phyloP scores from a whole-genome alignment of 2,797 vertebrate species.

The Craterocephalus amniculus region DNA sequence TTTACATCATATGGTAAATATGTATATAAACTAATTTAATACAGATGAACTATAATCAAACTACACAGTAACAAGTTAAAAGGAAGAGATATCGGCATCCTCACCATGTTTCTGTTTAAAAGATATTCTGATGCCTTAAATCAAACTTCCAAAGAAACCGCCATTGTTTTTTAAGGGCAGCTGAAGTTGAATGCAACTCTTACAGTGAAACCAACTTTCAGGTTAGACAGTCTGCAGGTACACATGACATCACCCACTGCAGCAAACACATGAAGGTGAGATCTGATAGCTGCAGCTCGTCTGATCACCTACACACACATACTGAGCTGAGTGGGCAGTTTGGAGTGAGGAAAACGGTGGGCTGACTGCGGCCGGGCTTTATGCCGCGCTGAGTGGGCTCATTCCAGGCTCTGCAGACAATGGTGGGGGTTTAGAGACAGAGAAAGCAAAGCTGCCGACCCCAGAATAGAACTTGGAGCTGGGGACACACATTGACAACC shows the following conservation, averaged over 20 bases:
- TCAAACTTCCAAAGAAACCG: conserved; percentile 18
- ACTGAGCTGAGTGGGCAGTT: conserved; percentile 83
- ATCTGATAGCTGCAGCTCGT: conserved; percentile 45
- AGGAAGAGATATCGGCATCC: not conserved
- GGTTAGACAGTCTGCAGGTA: conserved; percentile 45
- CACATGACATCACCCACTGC: conserved; percentile 40
- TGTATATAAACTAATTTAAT: not conserved
- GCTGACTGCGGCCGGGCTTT: conserved; percentile 79
- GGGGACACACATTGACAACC: conserved; percentile 35
- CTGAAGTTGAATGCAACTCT: not conserved
- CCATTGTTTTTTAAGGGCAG: conserved; percentile 25
- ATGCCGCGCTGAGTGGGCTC: conserved; percentile 84
- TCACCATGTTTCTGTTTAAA: not conserved
- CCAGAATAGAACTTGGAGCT: conserved; percentile 63
- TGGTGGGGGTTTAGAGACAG: conserved; percentile 79
- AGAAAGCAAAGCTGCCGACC: conserved; percentile 70
- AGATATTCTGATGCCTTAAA: conserved; percentile 9
- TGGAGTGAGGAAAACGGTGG: conserved; percentile 69
- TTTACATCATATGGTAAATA: conserved; percentile 2
- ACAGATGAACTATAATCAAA: not conserved
- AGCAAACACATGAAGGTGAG: conserved; percentile 30
- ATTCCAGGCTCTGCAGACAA: conserved; percentile 84
- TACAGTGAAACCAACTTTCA: conserved; percentile 35
- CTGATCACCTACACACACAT: conserved; percentile 42
- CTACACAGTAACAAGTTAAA: not conserved